Conservation (phyloP, 2,888 invertebrate genomes). For the Chymomyza procnemis region DNA sequence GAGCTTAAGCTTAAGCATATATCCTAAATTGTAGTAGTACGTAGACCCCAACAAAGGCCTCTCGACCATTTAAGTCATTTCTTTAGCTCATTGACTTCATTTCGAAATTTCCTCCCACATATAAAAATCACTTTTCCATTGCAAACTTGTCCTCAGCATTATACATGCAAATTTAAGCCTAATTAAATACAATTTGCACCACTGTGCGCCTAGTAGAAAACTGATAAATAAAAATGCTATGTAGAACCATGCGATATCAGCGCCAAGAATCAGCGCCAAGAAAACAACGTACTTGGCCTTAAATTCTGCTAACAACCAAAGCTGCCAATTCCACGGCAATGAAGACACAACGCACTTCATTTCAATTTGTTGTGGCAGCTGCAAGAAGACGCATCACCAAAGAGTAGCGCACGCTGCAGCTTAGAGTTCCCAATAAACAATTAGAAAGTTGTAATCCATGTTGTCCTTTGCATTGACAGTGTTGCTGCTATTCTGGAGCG, state of each 20-base stretch:
- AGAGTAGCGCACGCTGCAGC: slow-evolving; percentile 12
- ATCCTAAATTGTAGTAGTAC: too few relatives aligned
- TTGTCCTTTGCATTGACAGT: slow-evolving; percentile 46
- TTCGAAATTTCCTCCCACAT: too few relatives aligned
- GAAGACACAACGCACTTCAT: slow-evolving; percentile 45
- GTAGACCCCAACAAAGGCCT: too few relatives aligned
- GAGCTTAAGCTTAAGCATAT: too few relatives aligned
- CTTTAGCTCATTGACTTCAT: too few relatives aligned
- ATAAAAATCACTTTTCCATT: too few relatives aligned
- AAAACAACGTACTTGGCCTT: slow-evolving; percentile 70
- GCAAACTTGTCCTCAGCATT: too few relatives aligned
- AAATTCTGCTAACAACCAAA: slow-evolving; percentile 47
- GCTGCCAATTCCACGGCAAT: slow-evolving; percentile 25
- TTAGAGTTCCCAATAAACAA: slow-evolving; percentile 9
- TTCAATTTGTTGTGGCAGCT: slow-evolving; percentile 52
- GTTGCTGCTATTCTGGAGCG: slow-evolving; percentile 53
- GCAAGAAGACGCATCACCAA: slow-evolving; percentile 33
- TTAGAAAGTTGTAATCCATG: slow-evolving; percentile 47
- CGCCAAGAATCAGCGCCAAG: slow-evolving; percentile 55
- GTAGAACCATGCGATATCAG: slow-evolving; percentile 56
- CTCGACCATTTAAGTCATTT: too few relatives aligned
- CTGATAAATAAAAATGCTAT: slow-evolving; percentile 68
- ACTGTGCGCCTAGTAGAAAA: slow-evolving; percentile 62
- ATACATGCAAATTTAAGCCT: background rate
- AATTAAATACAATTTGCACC: slow-evolving; percentile 7